Conservation (phyloP, 92 coral and sea anemone genomes). For the Nematostella vectensis region DNA sequence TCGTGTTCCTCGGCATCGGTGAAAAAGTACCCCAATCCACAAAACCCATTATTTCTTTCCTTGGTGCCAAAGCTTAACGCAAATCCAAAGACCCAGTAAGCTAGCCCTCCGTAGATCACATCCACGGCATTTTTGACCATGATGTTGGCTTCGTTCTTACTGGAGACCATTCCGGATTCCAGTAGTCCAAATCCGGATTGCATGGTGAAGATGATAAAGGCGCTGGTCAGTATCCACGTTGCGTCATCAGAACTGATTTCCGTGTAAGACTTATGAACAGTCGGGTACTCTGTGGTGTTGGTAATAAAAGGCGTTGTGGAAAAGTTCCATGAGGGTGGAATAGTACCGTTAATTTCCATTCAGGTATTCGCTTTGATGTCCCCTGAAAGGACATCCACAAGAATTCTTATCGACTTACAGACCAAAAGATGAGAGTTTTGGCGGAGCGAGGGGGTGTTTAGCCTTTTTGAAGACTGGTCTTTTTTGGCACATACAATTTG, state of each 20-base stretch:
- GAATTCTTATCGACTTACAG: too few species aligned
- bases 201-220: slow-evolving; percentile 77
- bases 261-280: too few species aligned
- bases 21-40: slow-evolving; percentile 64
- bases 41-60: slow-evolving; percentile 42
- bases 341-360: too few species aligned
- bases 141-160: slow-evolving; percentile 81
- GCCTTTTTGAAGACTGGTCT: too few species aligned
- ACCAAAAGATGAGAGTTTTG: too few species aligned
- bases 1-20: slow-evolving; percentile 58
- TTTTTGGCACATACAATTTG: too few species aligned
- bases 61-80: slow-evolving; percentile 59
- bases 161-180: slow-evolving; percentile 76
- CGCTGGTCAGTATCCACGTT: slow-evolving; percentile 79
- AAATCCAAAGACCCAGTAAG: slow-evolving; percentile 86
- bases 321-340: too few species aligned
- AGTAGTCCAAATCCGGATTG: slow-evolving; percentile 81
- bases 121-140: slow-evolving; percentile 88
- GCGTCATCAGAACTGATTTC: slow-evolving; percentile 59
- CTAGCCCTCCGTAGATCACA: slow-evolving; percentile 82
- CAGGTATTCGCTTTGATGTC: too few species aligned
- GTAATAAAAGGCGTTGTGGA: too few species aligned
- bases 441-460: too few species aligned
- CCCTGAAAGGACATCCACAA: too few species aligned
- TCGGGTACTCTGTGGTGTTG: too few species aligned